These are phyloP conservation scores for Conops quadrifasciatus DNA, from an alignment of 2,888 invertebrate species.

Conservation along the genomic window DNA sequence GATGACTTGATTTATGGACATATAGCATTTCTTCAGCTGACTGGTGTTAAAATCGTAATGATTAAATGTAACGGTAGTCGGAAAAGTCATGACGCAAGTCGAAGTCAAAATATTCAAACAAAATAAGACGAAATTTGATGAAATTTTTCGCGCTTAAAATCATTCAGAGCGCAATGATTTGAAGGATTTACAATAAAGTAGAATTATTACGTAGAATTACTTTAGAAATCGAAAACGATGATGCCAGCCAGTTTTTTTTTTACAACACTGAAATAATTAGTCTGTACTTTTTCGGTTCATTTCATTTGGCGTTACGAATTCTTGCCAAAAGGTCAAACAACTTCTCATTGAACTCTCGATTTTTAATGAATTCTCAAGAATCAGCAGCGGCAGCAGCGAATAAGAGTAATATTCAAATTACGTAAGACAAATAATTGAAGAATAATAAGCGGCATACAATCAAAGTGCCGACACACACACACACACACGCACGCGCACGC, in stretches of 20 bases:
- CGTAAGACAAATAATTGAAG: constrained; percentile 24
- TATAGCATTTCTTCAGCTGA: not conserved
- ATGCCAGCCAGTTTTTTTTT: not conserved
- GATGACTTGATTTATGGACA: constrained; percentile 15
- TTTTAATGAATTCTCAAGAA: constrained; percentile 20
- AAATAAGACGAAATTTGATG: too few species aligned
- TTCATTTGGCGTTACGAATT: not conserved
- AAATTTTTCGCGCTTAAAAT: too few species aligned
- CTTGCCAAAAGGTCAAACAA: constrained; percentile 59
- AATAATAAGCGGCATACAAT: constrained; percentile 2
- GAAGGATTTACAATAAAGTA: not conserved
- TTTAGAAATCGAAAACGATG: not conserved
- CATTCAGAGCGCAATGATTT: not conserved
- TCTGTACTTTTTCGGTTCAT: not conserved
- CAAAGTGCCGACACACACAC: not conserved
- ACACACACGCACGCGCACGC: not conserved
- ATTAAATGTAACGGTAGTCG: too few species aligned
- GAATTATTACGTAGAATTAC: not conserved
- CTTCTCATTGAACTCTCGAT: constrained; percentile 60
- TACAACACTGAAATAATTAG: too few species aligned
- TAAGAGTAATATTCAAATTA: constrained; percentile 21
- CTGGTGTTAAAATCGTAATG: too few species aligned
- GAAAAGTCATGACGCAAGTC: too few species aligned
- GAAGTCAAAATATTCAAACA: too few species aligned
- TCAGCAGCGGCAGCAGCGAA: not conserved